phyloP scores from a whole-genome alignment of 2,888 invertebrate species.

The Notodromas monacha region DNA sequence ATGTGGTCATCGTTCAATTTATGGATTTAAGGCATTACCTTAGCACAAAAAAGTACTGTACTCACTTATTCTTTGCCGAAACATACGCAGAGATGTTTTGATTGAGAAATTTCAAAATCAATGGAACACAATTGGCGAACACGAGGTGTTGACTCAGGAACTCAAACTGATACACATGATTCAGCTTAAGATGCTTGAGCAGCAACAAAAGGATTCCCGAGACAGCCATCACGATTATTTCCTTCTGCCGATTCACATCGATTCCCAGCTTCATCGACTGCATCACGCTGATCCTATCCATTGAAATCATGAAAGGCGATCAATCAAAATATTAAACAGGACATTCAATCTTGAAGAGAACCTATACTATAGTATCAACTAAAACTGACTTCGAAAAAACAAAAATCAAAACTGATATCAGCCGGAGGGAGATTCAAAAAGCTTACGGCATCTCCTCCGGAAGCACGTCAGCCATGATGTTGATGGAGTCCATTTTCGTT shows the following conservation, averaged over 20 bases:
- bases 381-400: too few species aligned
- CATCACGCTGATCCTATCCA: conserved; percentile 42
- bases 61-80: conserved; percentile 53
- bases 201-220: conserved; percentile 60
- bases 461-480: conserved; percentile 84
- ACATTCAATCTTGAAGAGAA: conserved; percentile 6
- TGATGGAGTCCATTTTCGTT: conserved; percentile 83
- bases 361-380: not conserved
- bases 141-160: conserved; percentile 95
- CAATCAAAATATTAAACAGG: conserved; percentile 7
- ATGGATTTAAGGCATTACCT: too few species aligned
- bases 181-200: conserved; percentile 82
- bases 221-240: conserved; percentile 86
- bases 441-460: conserved; percentile 83
- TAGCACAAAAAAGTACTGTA: conserved; percentile 5
- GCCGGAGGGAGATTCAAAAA: conserved; percentile 5
- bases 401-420: not conserved
- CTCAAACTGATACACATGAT: conserved; percentile 96
- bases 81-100: conserved; percentile 85
- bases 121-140: conserved; percentile 92
- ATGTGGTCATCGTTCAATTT: too few species aligned
- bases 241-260: conserved; percentile 91
- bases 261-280: conserved; percentile 81
- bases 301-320: conserved; percentile 6
- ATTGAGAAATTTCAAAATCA: conserved; percentile 92